Evolutionary conservation across 2,113 vertebrate species (phyloP), one percentile per base, ranked within the genome.

Genomic region (Candoia aspera): DNA sequence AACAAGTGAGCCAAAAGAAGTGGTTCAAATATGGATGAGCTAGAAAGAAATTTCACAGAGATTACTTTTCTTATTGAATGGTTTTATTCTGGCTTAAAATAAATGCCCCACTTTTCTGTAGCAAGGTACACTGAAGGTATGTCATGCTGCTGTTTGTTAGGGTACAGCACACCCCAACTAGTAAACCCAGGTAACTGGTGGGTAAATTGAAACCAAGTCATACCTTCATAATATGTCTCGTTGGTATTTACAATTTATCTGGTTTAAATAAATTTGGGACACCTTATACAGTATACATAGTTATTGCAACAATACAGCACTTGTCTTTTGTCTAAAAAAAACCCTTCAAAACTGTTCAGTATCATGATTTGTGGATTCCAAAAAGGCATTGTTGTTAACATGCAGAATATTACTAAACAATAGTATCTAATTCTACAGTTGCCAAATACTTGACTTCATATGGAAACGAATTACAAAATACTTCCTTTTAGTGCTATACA

Each of bases 41-140:
- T 83, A 57, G 58, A 64, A 95, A 92, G 95, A 96, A 96, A 2
- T 49, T 26, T 91, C 92, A 88, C 93, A 12, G 86, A 89, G 54
- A 90, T 91, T 88, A 0, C 90, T 95, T 92, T 95, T 92, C 73
- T 79, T 95, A 98, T 97, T 97, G 93, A 98, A 98, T 96, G 97
- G 98, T 97, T 92, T 99, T 99, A 99, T 99, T 99, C 97, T 96
- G 95, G 54, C 94, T 97, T 96, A 91, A 97, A 97, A 97, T 97
- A 98, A 98, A 98, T 98, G 98, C 93, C 97, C 97, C 95, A 93
- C 88, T 93, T 90, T 37, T 42, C 94, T 95, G 96, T 95, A 95
- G 94, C 94, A 93, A 96, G 96, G 96, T 95, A 95, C 93, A 95
- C 92, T 83, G 96, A 93, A 96, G 96, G 97, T 93, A 95, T 58